Evolutionary conservation across 1,140 invertebrate species (phyloP), one percentile per base, ranked within the genome.

Genomic region (Drosophila arizonae): DNA sequence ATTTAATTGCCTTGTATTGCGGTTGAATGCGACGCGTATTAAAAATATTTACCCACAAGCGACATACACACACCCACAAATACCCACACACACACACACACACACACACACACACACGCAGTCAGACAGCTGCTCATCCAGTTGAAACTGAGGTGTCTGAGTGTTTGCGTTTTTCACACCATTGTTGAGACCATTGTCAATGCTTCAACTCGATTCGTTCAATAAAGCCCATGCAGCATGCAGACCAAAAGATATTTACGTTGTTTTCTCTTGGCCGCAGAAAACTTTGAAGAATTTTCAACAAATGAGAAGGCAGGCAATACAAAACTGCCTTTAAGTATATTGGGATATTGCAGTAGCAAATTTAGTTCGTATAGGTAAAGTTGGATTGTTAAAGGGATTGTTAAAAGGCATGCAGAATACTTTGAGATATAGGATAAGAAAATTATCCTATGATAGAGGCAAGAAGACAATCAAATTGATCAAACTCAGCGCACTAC

Each of bases 1-100:
- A 88, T 88, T 88, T 88, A 88, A 88, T 88, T 88, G 84, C 84
- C 84, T 88, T 88, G 84, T 88, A 88, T 88, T 84, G 84, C 84
- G 84, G 84, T 88, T 84, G 84, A 81, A 75, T 88, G 77, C 77
- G 73, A 77, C 79, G 77, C 84, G 84, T 80, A 84, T 88, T 84
- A 88, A 88, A 88, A 88, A 88, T 88, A 84, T 88, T 87, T 87
- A 87, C 75, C 82, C 60, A 51, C 84, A 87, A 72, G 60, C 55
- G 33, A 26, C 30, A 15, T 41, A 50, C 8, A 46, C 17, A 51
- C 9, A 46, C 33, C 67, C 33, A 75, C 33, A 72, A 30, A 30
- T 30, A 30, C 30, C 13, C 41, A 50, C 21, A 46, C 41, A 51
- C 52, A 57, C 24, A 73, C 46, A 26, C 39, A 36, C 43, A 28